Conservation (phyloP, 2,888 invertebrate genomes). For the Thecocarcelia acutangulata region DNA sequence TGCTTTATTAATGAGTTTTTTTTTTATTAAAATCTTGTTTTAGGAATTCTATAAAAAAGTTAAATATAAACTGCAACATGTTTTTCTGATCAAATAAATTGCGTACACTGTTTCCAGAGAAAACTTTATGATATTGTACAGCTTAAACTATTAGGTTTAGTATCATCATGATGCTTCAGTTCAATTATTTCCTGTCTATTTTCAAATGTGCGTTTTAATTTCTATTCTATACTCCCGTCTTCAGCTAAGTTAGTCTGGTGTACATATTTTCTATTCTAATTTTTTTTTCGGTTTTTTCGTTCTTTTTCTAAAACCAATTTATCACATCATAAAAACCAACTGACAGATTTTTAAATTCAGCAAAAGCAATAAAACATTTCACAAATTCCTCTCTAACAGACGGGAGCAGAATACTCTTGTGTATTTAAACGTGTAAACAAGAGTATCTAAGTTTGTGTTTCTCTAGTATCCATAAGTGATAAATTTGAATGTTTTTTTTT, state of each 20-base stretch:
- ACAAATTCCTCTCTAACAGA: constrained; percentile 9
- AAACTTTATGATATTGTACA: no score
- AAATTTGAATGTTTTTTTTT: constrained; percentile 9
- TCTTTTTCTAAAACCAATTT: constrained; percentile 22
- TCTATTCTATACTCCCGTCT: constrained; percentile 18
- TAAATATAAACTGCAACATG: no score
- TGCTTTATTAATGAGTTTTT: no score
- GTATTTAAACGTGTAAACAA: neutral
- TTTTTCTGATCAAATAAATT: no score
- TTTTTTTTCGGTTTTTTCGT: neutral
- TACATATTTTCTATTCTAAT: constrained; percentile 30
- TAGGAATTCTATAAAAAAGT: no score
- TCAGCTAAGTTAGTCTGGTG: constrained; percentile 16
- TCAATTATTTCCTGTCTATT: neutral
- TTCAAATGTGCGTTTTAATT: constrained; percentile 30
- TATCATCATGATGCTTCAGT: no score
- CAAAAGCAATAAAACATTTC: constrained; percentile 1
- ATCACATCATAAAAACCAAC: constrained; percentile 36
- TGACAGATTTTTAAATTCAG: constrained; percentile 12
- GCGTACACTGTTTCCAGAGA: no score
- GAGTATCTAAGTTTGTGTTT: neutral
- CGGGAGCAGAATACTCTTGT: neutral
- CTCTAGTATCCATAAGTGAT: constrained; percentile 9
- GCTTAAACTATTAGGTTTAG: no score
- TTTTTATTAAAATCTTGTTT: neutral